These are phyloP conservation scores for Chauna torquata DNA, from an alignment of 2,113 vertebrate species.

Conservation along the genomic window DNA sequence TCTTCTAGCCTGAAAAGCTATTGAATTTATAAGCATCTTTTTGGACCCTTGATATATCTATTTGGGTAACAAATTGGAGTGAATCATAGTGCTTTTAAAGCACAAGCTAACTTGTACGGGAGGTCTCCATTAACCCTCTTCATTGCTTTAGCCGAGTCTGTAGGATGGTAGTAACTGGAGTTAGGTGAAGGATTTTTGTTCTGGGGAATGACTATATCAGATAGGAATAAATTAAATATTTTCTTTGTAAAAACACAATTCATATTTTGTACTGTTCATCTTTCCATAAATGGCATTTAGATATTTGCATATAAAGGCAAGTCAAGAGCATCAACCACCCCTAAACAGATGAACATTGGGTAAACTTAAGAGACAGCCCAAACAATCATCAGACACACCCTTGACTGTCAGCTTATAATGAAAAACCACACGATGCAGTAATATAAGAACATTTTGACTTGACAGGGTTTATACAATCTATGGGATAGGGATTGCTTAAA, in stretches of 20 bases:
- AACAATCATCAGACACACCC: background rate
- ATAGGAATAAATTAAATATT: background rate
- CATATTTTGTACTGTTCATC: background rate
- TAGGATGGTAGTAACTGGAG: background rate
- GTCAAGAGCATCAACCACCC: background rate
- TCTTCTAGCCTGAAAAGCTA: background rate
- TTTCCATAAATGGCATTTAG: background rate
- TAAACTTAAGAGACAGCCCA: background rate
- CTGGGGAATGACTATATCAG: background rate
- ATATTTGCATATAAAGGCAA: background rate
- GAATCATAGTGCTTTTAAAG: background rate
- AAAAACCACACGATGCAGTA: background rate
- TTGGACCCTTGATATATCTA: background rate
- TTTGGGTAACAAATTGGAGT: background rate
- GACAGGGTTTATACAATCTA: background rate
- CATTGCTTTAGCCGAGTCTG: background rate
- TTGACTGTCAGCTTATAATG: background rate
- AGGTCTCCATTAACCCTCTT: background rate
- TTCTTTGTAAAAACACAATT: background rate
- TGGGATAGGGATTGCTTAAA: background rate
- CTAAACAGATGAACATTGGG: background rate
- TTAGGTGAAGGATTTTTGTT: background rate
- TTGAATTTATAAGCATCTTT: background rate
- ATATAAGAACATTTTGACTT: background rate
- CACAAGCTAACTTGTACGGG: background rate